These are phyloP conservation scores for Brachynemurus nebulosus DNA, from an alignment of 2,888 invertebrate genomes.

Conservation along the genomic window DNA sequence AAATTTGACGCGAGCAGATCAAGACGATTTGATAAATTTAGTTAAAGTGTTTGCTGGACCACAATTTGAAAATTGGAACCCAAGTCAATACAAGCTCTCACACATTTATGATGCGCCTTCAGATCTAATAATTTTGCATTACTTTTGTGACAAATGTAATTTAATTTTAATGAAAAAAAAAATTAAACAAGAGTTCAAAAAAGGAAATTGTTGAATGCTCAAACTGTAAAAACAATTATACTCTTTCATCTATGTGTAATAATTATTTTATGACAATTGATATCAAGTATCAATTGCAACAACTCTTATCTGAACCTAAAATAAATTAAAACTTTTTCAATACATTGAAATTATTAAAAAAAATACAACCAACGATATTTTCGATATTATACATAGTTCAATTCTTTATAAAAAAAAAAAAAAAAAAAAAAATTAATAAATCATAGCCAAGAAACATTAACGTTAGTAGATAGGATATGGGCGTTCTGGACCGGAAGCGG, in stretches of 20 bases:
- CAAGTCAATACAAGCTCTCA: not conserved
- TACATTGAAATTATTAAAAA: no score
- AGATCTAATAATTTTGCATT: not conserved
- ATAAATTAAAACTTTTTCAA: not conserved
- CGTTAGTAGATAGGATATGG: no score
- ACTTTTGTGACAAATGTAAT: not conserved
- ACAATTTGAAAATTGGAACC: not conserved
- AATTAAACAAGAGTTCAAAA: not conserved
- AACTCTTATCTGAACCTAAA: not conserved
- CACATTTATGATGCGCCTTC: not conserved
- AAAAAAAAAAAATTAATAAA: no score
- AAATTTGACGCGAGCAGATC: not conserved
- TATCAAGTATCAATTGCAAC: not conserved
- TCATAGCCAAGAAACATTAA: no score
- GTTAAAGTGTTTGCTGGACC: not conserved
- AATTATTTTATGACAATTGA: not conserved
- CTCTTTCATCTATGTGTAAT: not conserved
- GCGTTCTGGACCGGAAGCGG: no score
- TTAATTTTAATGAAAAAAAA: not conserved
- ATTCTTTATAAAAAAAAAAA: no score
- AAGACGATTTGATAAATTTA: not conserved
- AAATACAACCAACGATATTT: no score
- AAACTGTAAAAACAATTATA: not conserved
- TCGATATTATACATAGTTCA: no score
- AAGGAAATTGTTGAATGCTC: not conserved